Percentiles rank a stretch among this genome's conserved stretches.
phyloP scores from a whole-genome alignment of 2,888 invertebrate species.

The Rutpela maculata region DNA sequence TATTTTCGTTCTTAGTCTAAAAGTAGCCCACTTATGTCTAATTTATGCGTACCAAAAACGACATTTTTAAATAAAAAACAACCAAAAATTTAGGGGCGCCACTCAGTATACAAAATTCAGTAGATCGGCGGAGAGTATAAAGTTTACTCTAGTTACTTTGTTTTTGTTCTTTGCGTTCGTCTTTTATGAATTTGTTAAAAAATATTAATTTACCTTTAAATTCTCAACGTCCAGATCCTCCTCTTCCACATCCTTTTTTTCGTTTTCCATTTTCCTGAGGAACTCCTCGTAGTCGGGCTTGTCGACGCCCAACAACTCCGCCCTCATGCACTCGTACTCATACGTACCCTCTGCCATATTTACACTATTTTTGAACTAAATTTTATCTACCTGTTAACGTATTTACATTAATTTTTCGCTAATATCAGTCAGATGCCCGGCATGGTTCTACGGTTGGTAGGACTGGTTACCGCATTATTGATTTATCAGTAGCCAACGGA shows the following conservation, averaged over 20 bases:
- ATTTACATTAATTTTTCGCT: slow-evolving; percentile 20
- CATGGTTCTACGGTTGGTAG: slow-evolving; percentile 13
- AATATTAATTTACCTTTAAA: slow-evolving; percentile 69
- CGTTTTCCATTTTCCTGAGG: slow-evolving; percentile 75
- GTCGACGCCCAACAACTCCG: slow-evolving; percentile 84
- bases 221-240: slow-evolving; percentile 76
- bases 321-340: slow-evolving; percentile 86
- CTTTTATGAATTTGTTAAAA: neutral
- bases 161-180: neutral
- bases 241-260: slow-evolving; percentile 73
- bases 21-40: no score
- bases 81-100: no score
- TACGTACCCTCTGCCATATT: slow-evolving; percentile 81
- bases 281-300: slow-evolving; percentile 83
- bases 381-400: slow-evolving; percentile 14
- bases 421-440: neutral
- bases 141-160: no score
- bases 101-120: no score
- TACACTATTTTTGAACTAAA: slow-evolving; percentile 20
- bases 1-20: no score
- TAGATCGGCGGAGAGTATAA: no score
- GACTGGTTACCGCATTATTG: slow-evolving; percentile 9
- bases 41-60: no score
- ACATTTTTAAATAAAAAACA: no score
- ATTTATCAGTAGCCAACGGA: neutral